These are phyloP conservation scores for Piprites chloris DNA, from an alignment of 2,113 vertebrate species.

Conservation along the genomic window DNA sequence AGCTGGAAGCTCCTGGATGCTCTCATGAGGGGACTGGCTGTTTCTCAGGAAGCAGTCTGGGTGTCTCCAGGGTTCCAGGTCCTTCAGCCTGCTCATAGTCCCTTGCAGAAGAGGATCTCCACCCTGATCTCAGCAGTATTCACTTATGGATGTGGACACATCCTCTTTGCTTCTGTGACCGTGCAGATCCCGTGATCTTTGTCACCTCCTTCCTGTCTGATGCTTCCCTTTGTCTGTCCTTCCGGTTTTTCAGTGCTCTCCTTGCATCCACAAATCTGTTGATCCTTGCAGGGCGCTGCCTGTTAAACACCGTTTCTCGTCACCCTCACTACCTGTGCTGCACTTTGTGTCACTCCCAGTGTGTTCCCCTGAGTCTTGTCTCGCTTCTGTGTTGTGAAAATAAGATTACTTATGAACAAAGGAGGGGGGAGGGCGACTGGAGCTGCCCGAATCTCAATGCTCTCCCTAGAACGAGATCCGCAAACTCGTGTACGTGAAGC, in stretches of 20 bases:
- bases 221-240: neutral
- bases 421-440: neutral
- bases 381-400: neutral
- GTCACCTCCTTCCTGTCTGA: neutral
- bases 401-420: neutral
- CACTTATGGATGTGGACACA: neutral
- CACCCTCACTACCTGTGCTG: neutral
- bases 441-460: neutral
- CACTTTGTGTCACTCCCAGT: neutral
- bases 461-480: constrained; percentile 87
- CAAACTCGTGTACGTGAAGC: constrained; percentile 86
- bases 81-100: neutral
- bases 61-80: neutral
- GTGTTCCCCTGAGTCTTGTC: neutral
- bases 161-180: neutral
- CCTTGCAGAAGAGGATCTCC: neutral
- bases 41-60: neutral
- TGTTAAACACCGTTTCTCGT: neutral
- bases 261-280: neutral
- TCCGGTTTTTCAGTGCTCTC: neutral
- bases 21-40: neutral
- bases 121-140: neutral
- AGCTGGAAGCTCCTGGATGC: neutral
- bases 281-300: neutral
- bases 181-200: neutral